Conservation (phyloP, 2,797 vertebrate genomes). For the Hypotaenidia okinawae region DNA sequence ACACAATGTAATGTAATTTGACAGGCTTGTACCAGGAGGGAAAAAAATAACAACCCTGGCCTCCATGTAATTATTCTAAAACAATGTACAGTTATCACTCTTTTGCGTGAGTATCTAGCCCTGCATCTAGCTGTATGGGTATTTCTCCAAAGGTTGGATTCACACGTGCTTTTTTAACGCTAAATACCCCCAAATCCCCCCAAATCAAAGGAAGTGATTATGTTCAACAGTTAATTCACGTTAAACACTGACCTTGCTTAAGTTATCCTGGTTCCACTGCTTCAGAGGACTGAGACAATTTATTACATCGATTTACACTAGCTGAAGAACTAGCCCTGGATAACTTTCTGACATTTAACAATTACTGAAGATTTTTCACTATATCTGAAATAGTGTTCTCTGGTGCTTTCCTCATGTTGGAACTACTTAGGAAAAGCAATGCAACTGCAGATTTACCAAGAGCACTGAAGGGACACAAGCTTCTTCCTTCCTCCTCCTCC, state of each 20-base stretch:
- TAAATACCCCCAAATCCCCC: neutral
- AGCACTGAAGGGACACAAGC: neutral
- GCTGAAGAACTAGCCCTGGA: neutral
- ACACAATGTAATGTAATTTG: neutral
- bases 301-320: neutral
- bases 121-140: neutral
- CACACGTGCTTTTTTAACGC: neutral
- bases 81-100: neutral
- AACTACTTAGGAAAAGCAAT: neutral
- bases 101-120: neutral
- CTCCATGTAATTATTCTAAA: neutral
- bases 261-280: neutral
- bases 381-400: neutral
- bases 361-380: neutral
- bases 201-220: neutral
- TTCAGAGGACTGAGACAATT: neutral
- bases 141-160: neutral
- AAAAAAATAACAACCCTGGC: neutral
- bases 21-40: neutral
- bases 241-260: neutral
- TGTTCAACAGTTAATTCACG: neutral
- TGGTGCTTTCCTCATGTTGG: neutral
- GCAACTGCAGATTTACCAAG: neutral
- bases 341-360: neutral
- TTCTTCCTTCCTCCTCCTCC: neutral